These are phyloP conservation scores for Altica lythri DNA, from an alignment of 2,888 invertebrate genomes.

Conservation along the genomic window DNA sequence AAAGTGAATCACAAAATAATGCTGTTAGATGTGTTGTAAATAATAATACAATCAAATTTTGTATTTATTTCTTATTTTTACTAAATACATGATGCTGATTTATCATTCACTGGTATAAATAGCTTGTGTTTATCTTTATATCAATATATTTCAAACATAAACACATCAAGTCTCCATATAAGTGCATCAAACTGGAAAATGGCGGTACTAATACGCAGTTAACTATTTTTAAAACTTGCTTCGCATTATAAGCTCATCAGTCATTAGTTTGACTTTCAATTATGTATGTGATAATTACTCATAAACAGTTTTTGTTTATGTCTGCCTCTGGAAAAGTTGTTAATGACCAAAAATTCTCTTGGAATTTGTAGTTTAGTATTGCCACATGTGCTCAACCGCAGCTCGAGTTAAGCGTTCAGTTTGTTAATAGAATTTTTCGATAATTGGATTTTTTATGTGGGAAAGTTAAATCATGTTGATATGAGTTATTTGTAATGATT, in stretches of 20 bases:
- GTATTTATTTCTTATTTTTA: too few relatives aligned
- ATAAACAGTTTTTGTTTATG: conserved; percentile 39
- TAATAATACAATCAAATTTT: too few relatives aligned
- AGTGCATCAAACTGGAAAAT: background rate
- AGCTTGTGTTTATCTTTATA: too few relatives aligned
- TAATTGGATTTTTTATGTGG: conserved; percentile 14
- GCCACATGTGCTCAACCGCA: conserved; percentile 16
- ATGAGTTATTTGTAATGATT: too few relatives aligned
- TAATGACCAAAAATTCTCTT: conserved; percentile 16
- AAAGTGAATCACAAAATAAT: too few relatives aligned
- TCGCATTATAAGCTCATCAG: conserved; percentile 32
- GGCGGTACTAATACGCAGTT: background rate
- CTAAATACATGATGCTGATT: too few relatives aligned
- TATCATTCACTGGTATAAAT: too few relatives aligned
- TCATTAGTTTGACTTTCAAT: conserved; percentile 37
- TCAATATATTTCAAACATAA: too few relatives aligned
- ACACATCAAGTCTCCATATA: too few relatives aligned
- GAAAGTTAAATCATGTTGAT: conserved; percentile 1
- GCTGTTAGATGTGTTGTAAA: too few relatives aligned
- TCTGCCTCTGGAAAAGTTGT: conserved; percentile 23
- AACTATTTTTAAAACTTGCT: conserved; percentile 3
- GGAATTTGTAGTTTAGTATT: conserved; percentile 8
- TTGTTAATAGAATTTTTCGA: conserved; percentile 13
- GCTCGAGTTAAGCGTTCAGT: too few relatives aligned
- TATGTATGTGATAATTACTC: conserved; percentile 37